Percentiles rank a stretch among this genome's conserved stretches.
phyloP scores from a whole-genome alignment of 2,888 invertebrate species.

The Mactromeris polynyma region DNA sequence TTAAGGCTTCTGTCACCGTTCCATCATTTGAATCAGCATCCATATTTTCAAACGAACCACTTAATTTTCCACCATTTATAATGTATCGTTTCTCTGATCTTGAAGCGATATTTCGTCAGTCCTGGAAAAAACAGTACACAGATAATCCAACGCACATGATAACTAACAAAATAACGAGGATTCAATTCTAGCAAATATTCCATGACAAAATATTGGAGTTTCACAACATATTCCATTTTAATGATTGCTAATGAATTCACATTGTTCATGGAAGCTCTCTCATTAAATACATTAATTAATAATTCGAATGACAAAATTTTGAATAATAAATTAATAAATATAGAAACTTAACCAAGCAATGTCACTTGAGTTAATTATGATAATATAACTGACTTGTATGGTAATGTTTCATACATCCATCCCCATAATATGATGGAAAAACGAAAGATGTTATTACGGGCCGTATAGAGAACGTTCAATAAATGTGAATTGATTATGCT shows the following conservation, averaged over 20 bases:
- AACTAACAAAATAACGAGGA: slow-evolving; percentile 15
- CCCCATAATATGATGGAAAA: slow-evolving; percentile 20
- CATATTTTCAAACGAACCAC: slow-evolving; percentile 71
- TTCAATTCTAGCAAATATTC: slow-evolving; percentile 17
- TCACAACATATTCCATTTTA: slow-evolving; percentile 45
- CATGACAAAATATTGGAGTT: slow-evolving; percentile 57
- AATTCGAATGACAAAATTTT: slow-evolving; percentile 72
- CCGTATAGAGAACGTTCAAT: slow-evolving; percentile 35
- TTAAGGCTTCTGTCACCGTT: slow-evolving; percentile 80
- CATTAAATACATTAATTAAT: slow-evolving; percentile 70
- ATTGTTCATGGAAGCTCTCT: slow-evolving; percentile 37
- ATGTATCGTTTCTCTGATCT: not conserved
- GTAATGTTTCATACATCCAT: slow-evolving; percentile 16
- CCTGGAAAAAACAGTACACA: slow-evolving; percentile 45
- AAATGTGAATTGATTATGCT: slow-evolving; percentile 48
- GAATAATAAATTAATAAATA: slow-evolving; percentile 74
- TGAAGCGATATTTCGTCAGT: not conserved
- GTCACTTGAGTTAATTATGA: slow-evolving; percentile 62
- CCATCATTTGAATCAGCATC: slow-evolving; percentile 85
- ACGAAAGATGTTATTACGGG: slow-evolving; percentile 28
- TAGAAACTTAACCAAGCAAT: slow-evolving; percentile 38
- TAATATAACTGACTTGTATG: slow-evolving; percentile 53
- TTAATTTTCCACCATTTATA: slow-evolving; percentile 35
- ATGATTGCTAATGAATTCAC: slow-evolving; percentile 55
- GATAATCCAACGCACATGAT: slow-evolving; percentile 29